These are phyloP conservation scores for Drosophila lini DNA, from an alignment of 1,140 invertebrate genomes.

Conservation along the genomic window DNA sequence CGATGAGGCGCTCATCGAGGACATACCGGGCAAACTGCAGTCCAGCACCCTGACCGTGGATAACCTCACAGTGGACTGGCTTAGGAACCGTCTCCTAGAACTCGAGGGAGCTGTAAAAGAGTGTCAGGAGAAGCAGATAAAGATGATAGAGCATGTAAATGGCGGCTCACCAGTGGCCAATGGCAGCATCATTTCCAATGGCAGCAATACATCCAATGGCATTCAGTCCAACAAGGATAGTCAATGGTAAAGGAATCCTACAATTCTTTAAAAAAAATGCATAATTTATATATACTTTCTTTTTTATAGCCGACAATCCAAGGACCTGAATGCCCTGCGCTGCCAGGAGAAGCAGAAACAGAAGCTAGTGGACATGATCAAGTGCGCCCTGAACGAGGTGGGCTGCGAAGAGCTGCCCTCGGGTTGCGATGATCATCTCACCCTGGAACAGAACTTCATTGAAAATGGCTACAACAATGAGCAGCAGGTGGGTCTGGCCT, in stretches of 20 bases:
- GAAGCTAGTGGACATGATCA: conserved; percentile 92
- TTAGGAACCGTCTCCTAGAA: conserved; percentile 90
- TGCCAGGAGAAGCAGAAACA: conserved; percentile 92
- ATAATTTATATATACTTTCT: background rate
- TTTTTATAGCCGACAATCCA: conserved; percentile 76
- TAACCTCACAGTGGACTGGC: conserved; percentile 95
- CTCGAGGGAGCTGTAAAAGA: conserved; percentile 90
- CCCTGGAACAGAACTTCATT: conserved; percentile 86
- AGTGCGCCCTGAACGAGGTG: conserved; percentile 91
- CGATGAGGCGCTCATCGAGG: conserved; percentile 93
- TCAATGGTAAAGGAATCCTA: conserved; percentile 55
- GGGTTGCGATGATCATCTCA: conserved; percentile 90
- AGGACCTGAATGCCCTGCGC: conserved; percentile 87
- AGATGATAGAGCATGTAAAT: conserved; percentile 85
- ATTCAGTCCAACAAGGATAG: conserved; percentile 84
- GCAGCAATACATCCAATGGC: conserved; percentile 85
- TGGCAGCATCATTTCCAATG: conserved; percentile 79
- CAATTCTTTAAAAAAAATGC: too few species aligned
- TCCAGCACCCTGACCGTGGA: conserved; percentile 94
- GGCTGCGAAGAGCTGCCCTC: conserved; percentile 94
- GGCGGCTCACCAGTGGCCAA: conserved; percentile 80
- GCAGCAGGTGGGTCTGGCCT: conserved; percentile 70
- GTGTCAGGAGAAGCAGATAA: conserved; percentile 87
- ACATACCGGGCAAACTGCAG: conserved; percentile 91
- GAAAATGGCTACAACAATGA: conserved; percentile 83